These are phyloP conservation scores for Talpa occidentalis DNA, from an alignment of 2,113 vertebrate species.

Conservation along the genomic window DNA sequence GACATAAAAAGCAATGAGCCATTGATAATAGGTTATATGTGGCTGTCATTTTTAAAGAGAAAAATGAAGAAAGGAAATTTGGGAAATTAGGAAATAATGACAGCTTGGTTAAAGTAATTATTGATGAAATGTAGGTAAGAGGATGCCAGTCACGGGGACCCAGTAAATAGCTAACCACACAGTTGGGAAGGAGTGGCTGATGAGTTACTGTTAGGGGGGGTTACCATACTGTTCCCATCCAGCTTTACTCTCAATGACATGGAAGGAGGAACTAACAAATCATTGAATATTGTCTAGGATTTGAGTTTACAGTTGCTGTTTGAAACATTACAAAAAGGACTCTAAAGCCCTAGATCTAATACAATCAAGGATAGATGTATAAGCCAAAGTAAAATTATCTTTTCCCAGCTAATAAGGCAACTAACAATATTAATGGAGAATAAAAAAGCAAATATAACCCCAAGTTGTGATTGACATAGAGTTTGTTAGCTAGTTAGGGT, in stretches of 20 bases:
- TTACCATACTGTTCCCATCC: not conserved
- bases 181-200: constrained; percentile 29
- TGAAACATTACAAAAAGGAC: not conserved
- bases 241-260: not conserved
- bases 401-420: not conserved
- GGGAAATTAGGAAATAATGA: constrained; percentile 54
- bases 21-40: constrained; percentile 48
- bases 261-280: not conserved
- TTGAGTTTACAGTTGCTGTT: not conserved
- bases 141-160: not conserved
- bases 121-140: constrained; percentile 27
- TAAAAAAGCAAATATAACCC: not conserved
- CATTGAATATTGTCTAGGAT: not conserved
- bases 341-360: constrained; percentile 13
- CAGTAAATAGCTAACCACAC: not conserved
- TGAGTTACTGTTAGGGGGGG: not conserved
- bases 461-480: not conserved
- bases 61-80: constrained; percentile 59
- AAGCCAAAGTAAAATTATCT: constrained; percentile 25
- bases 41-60: constrained; percentile 60
- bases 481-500: not conserved
- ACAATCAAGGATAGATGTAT: not conserved
- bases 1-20: constrained; percentile 71
- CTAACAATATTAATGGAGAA: not conserved
- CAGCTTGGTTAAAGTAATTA: constrained; percentile 41